phyloP scores from a whole-genome alignment of 2,113 vertebrate species.

The Anseranas semipalmata region DNA sequence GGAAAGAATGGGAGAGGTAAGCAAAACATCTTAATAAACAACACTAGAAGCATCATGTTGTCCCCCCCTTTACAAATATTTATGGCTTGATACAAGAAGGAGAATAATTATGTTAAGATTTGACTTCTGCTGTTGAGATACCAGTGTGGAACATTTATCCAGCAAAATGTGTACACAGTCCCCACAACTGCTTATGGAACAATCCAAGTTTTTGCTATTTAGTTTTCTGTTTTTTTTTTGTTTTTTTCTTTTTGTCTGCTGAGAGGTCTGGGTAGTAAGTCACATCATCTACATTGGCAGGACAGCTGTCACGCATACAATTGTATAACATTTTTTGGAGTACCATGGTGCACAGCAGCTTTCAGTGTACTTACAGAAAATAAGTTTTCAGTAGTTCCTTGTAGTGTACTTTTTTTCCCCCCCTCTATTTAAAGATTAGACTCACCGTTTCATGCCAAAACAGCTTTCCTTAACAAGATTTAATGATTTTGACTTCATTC shows the following conservation, averaged over 20 bases:
- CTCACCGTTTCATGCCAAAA: neutral
- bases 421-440: neutral
- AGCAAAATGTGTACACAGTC: neutral
- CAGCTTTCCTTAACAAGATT: neutral
- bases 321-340: neutral
- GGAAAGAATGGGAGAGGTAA: rapidly evolving
- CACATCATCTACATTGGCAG: neutral
- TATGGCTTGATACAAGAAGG: neutral
- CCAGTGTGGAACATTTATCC: neutral
- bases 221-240: neutral
- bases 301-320: too few relatives aligned
- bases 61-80: neutral
- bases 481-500: neutral
- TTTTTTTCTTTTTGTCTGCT: neutral
- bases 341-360: neutral
- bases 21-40: neutral
- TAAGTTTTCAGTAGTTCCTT: neutral
- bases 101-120: neutral
- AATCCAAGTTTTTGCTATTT: neutral
- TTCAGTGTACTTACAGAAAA: neutral
- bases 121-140: neutral
- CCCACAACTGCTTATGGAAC: neutral
- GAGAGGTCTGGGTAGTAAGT: neutral
- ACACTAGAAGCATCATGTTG: rapidly evolving
- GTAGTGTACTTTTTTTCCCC: neutral